These are phyloP conservation scores for Torymus auratus DNA, from an alignment of 2,888 invertebrate genomes.

Conservation along the genomic window DNA sequence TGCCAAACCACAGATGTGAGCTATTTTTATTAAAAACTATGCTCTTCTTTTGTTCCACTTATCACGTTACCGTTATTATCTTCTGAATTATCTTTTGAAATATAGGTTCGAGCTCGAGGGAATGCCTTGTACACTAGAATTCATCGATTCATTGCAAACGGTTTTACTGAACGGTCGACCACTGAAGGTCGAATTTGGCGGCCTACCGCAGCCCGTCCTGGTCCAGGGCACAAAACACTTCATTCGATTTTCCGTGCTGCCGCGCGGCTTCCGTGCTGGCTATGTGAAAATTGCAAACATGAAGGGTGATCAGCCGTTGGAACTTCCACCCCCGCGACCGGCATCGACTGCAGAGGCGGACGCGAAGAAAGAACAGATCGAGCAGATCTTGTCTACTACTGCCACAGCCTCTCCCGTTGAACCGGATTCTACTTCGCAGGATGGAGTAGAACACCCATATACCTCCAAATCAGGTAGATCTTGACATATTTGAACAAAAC, in stretches of 20 bases:
- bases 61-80: conserved; percentile 17
- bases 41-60: conserved; percentile 1
- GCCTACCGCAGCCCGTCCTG: conserved; percentile 87
- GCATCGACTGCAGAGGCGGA: conserved; percentile 32
- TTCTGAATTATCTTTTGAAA: neutral
- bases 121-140: conserved; percentile 85
- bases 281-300: conserved; percentile 84
- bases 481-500: too few relatives aligned
- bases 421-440: conserved; percentile 71
- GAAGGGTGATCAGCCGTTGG: conserved; percentile 80
- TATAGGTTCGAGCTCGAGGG: conserved; percentile 83
- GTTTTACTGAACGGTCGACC: conserved; percentile 88
- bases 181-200: conserved; percentile 89
- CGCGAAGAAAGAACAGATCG: too few relatives aligned
- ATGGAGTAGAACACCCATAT: conserved; percentile 66
- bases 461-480: conserved; percentile 45
- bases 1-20: conserved; percentile 85
- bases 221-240: conserved; percentile 88
- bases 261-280: conserved; percentile 85
- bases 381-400: too few relatives aligned
- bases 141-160: conserved; percentile 86
- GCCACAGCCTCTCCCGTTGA: conserved; percentile 58
- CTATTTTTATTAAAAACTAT: conserved; percentile 32
- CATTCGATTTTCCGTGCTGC: conserved; percentile 87
- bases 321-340: conserved; percentile 58